Evolutionary conservation across 2,888 invertebrate genomes (phyloP), one percentile per base, ranked within the genome.

Genomic region (Lacanobia oleracea): DNA sequence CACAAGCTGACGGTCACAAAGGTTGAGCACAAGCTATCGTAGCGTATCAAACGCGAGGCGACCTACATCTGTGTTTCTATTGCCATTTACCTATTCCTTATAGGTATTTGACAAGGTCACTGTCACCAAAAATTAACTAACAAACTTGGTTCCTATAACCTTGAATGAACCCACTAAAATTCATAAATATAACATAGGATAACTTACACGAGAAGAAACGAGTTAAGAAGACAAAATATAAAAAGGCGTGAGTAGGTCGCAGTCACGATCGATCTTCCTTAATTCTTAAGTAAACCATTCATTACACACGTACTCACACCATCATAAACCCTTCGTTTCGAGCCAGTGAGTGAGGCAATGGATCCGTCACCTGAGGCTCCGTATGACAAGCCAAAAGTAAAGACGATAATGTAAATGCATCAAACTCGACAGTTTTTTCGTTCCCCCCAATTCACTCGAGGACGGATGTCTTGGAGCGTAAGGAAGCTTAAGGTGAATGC

Each of bases 381-480:
- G 76, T 85, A 87, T 89, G 89, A 91, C 89, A 88, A 88, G 82
- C 83, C 86, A 86, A 87, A 86, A 89, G 88, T 86, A 85, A 90
- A 90, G 87, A 89, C 86, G 88, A 86, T 91, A 92, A 91, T 91
- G 89, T 89, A 89, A 89, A 90, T 90, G 89, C 90, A 90, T 90
- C 86, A 85, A 89, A 88, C 84, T 86, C 85, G 56, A 79, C 81
- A 81, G 79, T 87, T 87, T 89, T 90, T 78, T 84, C 84, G 83
- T 87, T 83, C 85, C 81, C 85, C 80, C 86, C 87, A 90, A 90
- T 87, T 81, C 87, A 86, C 88, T 83, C 74, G 87, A 88, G 87
- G 67, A 79, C 81, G 83, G 77, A 84, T 84, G 87, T 86, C 82
- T 89, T 82, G 79, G 75, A 86, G 83, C 89, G 88, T 89, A 86